These are phyloP conservation scores for Forbesichthys papilliferus DNA, from an alignment of 2,113 vertebrate species.

Conservation along the genomic window DNA sequence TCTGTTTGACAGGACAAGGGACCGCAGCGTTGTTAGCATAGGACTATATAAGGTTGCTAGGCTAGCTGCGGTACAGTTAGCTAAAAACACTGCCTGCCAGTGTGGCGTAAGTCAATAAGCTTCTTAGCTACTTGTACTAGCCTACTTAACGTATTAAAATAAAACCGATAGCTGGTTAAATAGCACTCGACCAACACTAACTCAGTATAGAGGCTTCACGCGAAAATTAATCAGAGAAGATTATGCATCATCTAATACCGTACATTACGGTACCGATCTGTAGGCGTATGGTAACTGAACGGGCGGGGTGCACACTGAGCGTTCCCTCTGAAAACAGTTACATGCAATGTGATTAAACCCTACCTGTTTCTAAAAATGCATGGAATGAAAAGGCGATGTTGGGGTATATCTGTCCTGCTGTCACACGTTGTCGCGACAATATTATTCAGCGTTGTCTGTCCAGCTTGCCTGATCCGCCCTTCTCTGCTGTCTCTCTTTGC, in stretches of 20 bases:
- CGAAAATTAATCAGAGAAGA: slow-evolving; percentile 9
- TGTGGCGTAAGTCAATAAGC: slow-evolving; percentile 54
- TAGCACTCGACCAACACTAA: too few relatives aligned
- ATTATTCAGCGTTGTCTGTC: slow-evolving; percentile 8
- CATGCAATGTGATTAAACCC: slow-evolving; percentile 19
- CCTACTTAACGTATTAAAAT: slow-evolving; percentile 16
- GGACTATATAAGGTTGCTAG: slow-evolving; percentile 28
- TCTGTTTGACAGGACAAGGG: neutral
- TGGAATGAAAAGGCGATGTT: slow-evolving; percentile 38
- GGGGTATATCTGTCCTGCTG: slow-evolving; percentile 10
- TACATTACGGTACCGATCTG: too few relatives aligned
- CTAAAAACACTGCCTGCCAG: slow-evolving; percentile 55
- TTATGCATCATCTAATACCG: slow-evolving; percentile 36
- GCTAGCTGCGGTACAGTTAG: slow-evolving; percentile 47
- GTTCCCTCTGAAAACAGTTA: slow-evolving; percentile 6
- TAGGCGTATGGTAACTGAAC: slow-evolving; percentile 32
- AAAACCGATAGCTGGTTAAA: too few relatives aligned
- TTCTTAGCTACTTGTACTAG: slow-evolving; percentile 56
- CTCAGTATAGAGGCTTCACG: neutral
- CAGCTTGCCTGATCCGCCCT: slow-evolving; percentile 10
- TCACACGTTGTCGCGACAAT: slow-evolving; percentile 45
- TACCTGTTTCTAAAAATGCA: slow-evolving; percentile 69
- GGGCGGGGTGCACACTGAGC: slow-evolving; percentile 51
- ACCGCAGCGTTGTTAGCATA: neutral
- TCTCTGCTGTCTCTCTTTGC: neutral